These are phyloP conservation scores for Cryptoblepharus egeriae DNA, from an alignment of 2,797 vertebrate species.

Conservation along the genomic window DNA sequence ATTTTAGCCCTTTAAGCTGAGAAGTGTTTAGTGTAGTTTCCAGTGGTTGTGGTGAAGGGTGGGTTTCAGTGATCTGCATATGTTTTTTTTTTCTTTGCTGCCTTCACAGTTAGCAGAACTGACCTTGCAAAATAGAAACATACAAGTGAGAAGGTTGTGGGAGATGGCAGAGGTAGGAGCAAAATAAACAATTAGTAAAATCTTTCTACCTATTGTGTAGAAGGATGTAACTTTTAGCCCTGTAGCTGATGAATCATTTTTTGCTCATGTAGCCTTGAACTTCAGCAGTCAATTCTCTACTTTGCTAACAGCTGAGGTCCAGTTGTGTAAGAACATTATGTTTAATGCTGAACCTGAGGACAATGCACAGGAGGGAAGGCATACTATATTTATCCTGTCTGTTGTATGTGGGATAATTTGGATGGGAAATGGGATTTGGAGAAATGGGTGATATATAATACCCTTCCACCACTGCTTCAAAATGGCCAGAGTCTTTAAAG, in stretches of 20 bases:
- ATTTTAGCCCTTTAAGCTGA: background rate
- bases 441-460: background rate
- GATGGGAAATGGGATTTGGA: background rate
- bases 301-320: background rate
- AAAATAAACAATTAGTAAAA: background rate
- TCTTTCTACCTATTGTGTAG: background rate
- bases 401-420: background rate
- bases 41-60: too few relatives aligned
- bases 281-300: background rate
- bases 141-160: background rate
- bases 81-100: too few relatives aligned
- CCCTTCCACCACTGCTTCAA: too few relatives aligned
- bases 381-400: background rate
- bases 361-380: background rate
- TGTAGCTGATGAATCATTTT: too few relatives aligned
- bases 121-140: background rate
- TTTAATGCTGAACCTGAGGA: background rate
- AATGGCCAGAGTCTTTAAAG: too few relatives aligned
- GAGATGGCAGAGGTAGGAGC: background rate
- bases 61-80: too few relatives aligned
- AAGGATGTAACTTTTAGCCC: background rate
- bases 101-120: background rate
- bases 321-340: background rate
- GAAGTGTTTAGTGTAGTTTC: background rate
- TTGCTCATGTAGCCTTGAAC: background rate